A percentile compares a stretch with the other conserved stretches of the same genome.
Evolutionary conservation across 2,888 invertebrate genomes (phyloP).

Genomic region (Flexamia atlantica): DNA sequence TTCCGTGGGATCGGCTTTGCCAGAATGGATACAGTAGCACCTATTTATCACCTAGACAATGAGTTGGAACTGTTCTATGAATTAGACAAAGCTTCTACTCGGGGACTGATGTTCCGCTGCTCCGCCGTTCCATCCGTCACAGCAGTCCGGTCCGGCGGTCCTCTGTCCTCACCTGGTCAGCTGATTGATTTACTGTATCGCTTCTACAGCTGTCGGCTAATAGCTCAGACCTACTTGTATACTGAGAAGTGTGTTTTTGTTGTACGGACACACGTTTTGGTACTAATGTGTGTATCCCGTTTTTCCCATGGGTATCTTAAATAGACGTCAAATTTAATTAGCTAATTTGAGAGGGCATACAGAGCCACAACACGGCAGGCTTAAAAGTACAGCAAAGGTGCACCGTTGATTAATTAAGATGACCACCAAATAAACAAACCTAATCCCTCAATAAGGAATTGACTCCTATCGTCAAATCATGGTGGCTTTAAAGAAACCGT

Average conservation of each 20-base stretch:
- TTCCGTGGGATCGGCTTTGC: neutral
- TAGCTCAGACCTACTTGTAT: neutral
- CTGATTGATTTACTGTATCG: neutral
- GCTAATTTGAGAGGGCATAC: too few relatives aligned
- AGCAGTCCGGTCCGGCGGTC: conserved; percentile 10
- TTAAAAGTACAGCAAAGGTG: too few relatives aligned
- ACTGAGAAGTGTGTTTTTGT: neutral
- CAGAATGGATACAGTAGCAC: conserved; percentile 10
- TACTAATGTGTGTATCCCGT: too few relatives aligned
- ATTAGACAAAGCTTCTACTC: conserved; percentile 27
- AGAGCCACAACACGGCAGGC: too few relatives aligned
- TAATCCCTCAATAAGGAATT: too few relatives aligned
- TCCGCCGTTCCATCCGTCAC: conserved; percentile 8
- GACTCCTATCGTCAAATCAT: too few relatives aligned
- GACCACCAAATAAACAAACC: too few relatives aligned
- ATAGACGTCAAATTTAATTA: too few relatives aligned
- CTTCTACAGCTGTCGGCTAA: neutral
- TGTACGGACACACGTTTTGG: too few relatives aligned
- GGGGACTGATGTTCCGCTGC: conserved; percentile 8
- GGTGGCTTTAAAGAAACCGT: too few relatives aligned
- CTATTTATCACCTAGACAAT: conserved; percentile 33
- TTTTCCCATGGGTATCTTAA: too few relatives aligned
- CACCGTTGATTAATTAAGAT: too few relatives aligned
- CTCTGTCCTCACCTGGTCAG: conserved; percentile 33
- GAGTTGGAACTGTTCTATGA: conserved; percentile 12